Base-by-base conservation (phyloP, 1,140 invertebrate species). In the Sycophila sp. region DNA sequence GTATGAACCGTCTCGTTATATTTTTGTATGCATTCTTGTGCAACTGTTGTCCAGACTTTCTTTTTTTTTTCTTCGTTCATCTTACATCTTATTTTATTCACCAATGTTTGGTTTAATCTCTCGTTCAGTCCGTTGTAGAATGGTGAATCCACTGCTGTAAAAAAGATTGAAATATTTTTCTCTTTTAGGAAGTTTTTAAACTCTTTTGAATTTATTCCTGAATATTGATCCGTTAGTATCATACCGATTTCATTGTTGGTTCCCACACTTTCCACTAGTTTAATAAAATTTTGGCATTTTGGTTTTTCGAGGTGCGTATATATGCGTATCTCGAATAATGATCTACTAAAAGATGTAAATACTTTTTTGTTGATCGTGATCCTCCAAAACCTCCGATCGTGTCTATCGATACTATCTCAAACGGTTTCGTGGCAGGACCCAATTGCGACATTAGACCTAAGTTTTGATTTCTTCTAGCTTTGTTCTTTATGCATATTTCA, bases 391-490 rank as follows among this genome's bases (percentile, higher is more conserved):
- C 80, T 49, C 76, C 81, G 51, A 83, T 80, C 0, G 76, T 82
- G 22, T 81, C 79, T 8, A 82, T 73, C 10, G 78, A 80, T 4
- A 79, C 59, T 58, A 82, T 87, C 85, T 81, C 84, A 34, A 74
- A 75, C 8, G 73, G 77, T 8, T 45, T 4, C 30, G 56, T 73
- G 1, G 71, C 75, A 49, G 73, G 77, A 4, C 73, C 70, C 2
- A 76, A 24, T 8, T 74, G 68, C 17, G 76, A 75, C 70, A 78
- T 71, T 36, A 75, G 51, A n/a, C 74, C 74, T 32, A 28, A 63
- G 38, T 70, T 71, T 11, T 8, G 1, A 28, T 69, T 8, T 24
- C 58, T 15, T 36, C 65, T 64, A 34, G 72, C 51, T 69, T 76
- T 74, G 19, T 69, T 76, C 67, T 71, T 76, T 45, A 69, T 63